Conservation (phyloP, 2,113 vertebrate genomes). For the Paramormyrops kingsleyae region DNA sequence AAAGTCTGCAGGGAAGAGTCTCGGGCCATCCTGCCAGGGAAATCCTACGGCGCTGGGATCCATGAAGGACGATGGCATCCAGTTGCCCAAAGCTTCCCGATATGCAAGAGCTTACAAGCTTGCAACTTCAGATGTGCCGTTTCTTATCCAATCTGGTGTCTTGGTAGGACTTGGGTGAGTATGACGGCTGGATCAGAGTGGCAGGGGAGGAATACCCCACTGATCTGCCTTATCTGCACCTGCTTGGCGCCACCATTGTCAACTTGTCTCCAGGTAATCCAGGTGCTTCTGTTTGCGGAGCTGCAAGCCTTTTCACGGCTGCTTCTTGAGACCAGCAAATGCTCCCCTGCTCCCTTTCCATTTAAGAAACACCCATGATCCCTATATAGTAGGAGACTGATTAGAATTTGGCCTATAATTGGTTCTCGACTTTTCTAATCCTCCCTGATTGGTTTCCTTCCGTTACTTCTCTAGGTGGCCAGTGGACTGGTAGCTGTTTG, state of each 20-base stretch:
- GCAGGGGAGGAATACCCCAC: not conserved
- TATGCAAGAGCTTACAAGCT: not conserved
- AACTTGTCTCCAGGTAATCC: not conserved
- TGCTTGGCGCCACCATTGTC: not conserved
- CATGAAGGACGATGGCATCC: constrained; percentile 42
- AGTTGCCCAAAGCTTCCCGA: not conserved
- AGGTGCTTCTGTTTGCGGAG: constrained; percentile 8
- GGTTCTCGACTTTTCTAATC: not conserved
- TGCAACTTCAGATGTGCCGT: not conserved
- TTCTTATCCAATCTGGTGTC: not conserved
- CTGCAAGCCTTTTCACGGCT: not conserved
- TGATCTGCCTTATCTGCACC: not conserved
- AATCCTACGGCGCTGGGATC: constrained; percentile 62
- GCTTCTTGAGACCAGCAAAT: constrained; percentile 44
- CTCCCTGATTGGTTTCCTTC: not conserved
- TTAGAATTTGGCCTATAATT: constrained; percentile 51
- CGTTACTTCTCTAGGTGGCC: not conserved
- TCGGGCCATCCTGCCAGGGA: constrained; percentile 54
- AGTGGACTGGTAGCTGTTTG: not conserved
- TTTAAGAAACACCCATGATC: constrained; percentile 34
- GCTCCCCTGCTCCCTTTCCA: not conserved
- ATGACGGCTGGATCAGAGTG: not conserved
- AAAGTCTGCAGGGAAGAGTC: constrained; percentile 58
- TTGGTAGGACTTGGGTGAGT: not conserved
- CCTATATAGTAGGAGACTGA: not conserved